Base-by-base conservation (phyloP, 1,140 invertebrate species). In the Drosophila jambulina region DNA sequence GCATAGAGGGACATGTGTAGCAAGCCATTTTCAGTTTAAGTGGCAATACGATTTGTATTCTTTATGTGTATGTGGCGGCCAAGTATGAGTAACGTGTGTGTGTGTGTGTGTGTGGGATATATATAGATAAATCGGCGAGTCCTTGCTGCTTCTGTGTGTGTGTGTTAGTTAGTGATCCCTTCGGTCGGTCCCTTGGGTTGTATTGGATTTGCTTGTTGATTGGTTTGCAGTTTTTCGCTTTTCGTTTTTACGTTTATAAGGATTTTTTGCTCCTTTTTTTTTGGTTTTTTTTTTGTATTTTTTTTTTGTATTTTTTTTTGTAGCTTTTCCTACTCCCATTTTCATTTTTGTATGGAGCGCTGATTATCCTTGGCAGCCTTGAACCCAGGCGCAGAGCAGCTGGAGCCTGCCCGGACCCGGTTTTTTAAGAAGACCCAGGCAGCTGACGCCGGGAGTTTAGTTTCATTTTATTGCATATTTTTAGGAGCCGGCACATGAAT, bases 21-120 rank as follows among this genome's bases (percentile, higher is more conserved):
- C 69, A 70, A 80, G 80, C 77, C 74, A 77, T 87, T 88, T 87
- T 88, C 84, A 84, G 80, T 88, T 87, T 80, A 87, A 88, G 84
- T 88, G 84, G 84, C 84, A 87, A 87, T 87, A 80, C 84, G 77
- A 87, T 87, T 88, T 87, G 80, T 84, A 87, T 87, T 87, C 84
- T 87, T 88, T 84, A 80, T 88, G 80, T 78, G 58, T 49, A 25
- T 32, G 43, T 63, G 58, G 59, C 17, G 45, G 49, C 13, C 46
- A 49, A 25, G 43, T 58, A 42, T 46, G 49, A 25, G 48, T 45
- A n/a, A 56, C 34, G 51, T 70, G 36, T 62, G 19, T 56, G 23
- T 58, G 32, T 65, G 12, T 34, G 4, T 25, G 29, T 32, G 43
- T 38, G 42, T 54, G 64, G 27, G 58, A 25, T 25, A 17, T 25